phyloP scores from a whole-genome alignment of 2,113 vertebrate genomes.

The Seriola dumerili region DNA sequence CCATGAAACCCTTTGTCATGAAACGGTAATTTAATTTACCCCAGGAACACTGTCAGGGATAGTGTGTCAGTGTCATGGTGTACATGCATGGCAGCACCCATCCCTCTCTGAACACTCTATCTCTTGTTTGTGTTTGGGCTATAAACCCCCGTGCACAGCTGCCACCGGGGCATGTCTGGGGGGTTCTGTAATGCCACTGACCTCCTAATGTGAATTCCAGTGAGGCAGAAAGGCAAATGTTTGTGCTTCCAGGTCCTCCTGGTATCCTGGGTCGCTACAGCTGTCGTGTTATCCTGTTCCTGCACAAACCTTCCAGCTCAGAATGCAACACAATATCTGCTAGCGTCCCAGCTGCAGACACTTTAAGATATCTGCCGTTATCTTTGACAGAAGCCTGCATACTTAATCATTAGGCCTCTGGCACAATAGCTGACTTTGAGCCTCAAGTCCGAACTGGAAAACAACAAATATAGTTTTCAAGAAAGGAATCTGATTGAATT shows the following conservation, averaged over 20 bases:
- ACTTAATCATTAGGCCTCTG: slow-evolving; percentile 48
- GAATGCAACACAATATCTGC: slow-evolving; percentile 55
- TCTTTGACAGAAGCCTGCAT: slow-evolving; percentile 56
- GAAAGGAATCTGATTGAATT: slow-evolving; percentile 42
- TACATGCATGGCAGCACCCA: slow-evolving; percentile 46
- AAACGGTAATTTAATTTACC: slow-evolving; percentile 45
- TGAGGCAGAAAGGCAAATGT: slow-evolving; percentile 75
- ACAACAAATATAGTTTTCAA: slow-evolving; percentile 41
- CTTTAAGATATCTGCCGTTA: slow-evolving; percentile 45
- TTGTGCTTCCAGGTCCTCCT: slow-evolving; percentile 63
- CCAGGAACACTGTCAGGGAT: slow-evolving; percentile 10
- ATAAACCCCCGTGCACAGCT: slow-evolving; percentile 72
- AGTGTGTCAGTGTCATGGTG: slow-evolving; percentile 31
- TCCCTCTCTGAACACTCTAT: slow-evolving; percentile 48
- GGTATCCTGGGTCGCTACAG: slow-evolving; percentile 67
- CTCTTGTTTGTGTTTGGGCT: slow-evolving; percentile 70
- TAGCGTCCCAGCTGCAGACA: slow-evolving; percentile 43
- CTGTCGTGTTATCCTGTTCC: slow-evolving; percentile 72
- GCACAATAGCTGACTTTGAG: slow-evolving; percentile 47
- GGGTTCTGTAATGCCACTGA: slow-evolving; percentile 64
- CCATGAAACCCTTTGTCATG: slow-evolving; percentile 34
- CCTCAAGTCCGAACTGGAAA: slow-evolving; percentile 28
- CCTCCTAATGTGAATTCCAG: slow-evolving; percentile 81
- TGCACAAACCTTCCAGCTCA: slow-evolving; percentile 37
- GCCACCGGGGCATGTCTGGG: slow-evolving; percentile 62